A percentile compares a stretch with the other conserved stretches of the same genome.
Conservation (phyloP, 2,888 invertebrate genomes). For the Polietes domitor region DNA sequence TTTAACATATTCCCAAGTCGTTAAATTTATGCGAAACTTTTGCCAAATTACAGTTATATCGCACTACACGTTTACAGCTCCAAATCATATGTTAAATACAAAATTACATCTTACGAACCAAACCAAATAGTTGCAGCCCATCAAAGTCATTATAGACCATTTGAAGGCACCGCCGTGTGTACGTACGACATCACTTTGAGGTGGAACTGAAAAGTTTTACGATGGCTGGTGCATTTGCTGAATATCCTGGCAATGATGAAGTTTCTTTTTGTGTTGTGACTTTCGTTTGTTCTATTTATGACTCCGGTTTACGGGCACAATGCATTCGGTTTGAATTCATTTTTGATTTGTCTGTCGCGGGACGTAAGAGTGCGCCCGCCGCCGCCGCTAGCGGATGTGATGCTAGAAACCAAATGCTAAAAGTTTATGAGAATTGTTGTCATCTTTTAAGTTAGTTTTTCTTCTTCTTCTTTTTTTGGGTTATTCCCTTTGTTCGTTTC, state of each 20-base stretch:
- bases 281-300: slow-evolving; percentile 34
- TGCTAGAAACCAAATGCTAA: slow-evolving; percentile 51
- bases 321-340: slow-evolving; percentile 14
- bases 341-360: slow-evolving; percentile 22
- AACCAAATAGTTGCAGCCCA: slow-evolving; percentile 51
- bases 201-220: slow-evolving; percentile 10
- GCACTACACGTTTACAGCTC: slow-evolving; percentile 20
- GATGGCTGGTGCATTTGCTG: slow-evolving; percentile 11
- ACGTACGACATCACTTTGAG: neutral
- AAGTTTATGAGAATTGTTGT: slow-evolving; percentile 64
- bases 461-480: slow-evolving; percentile 21
- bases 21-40: slow-evolving; percentile 3
- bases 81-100: slow-evolving; percentile 29
- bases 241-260: slow-evolving; percentile 10
- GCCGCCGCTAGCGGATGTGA: slow-evolving; percentile 11
- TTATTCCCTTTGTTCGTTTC: slow-evolving; percentile 22
- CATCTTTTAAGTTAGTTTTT: slow-evolving; percentile 51
- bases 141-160: slow-evolving; percentile 59
- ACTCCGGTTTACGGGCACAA: neutral
- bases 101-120: slow-evolving; percentile 30
- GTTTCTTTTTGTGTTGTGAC: neutral
- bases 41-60: neutral
- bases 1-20: slow-evolving; percentile 12
- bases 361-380: neutral
- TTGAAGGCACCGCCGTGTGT: slow-evolving; percentile 23